Percentiles rank a stretch among this genome's conserved stretches.
Evolutionary conservation across 2,888 invertebrate genomes (phyloP).

Genomic region (Luperina nickerlii): DNA sequence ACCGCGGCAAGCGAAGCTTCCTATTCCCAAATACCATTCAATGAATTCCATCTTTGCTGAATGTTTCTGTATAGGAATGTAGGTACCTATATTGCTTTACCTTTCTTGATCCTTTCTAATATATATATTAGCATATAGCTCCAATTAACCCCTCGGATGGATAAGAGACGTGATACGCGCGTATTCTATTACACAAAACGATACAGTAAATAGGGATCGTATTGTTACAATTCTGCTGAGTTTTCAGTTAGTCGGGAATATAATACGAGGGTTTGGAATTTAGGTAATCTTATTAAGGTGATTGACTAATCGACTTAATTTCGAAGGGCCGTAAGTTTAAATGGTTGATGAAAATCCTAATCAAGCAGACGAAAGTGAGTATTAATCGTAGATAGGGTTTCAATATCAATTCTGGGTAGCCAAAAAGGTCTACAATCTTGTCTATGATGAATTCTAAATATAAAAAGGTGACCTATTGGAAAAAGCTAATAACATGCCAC

Average conservation of each 20-base stretch:
- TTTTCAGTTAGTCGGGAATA: not conserved
- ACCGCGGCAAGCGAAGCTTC: not conserved
- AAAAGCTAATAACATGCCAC: conserved; percentile 7
- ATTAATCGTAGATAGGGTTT: not conserved
- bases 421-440: conserved; percentile 11
- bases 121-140: conserved; percentile 1
- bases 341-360: conserved; percentile 5
- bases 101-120: conserved; percentile 35
- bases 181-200: conserved; percentile 44
- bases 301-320: conserved; percentile 2
- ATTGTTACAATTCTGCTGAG: conserved; percentile 16
- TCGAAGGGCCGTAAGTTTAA: not conserved
- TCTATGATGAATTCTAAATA: not conserved
- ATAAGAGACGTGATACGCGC: conserved; percentile 32
- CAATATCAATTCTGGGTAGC: not conserved
- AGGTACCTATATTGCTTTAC: conserved; percentile 4
- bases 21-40: not conserved
- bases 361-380: not conserved
- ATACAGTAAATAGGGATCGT: conserved; percentile 7
- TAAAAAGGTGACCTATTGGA: not conserved
- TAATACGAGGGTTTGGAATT: conserved; percentile 12
- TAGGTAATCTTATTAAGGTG: conserved; percentile 32
- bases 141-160: conserved; percentile 43
- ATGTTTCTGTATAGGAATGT: conserved; percentile 8
- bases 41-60: not conserved